Base-by-base conservation (phyloP, 1,140 invertebrate genomes). In the Lordiphosa clarofinis region DNA sequence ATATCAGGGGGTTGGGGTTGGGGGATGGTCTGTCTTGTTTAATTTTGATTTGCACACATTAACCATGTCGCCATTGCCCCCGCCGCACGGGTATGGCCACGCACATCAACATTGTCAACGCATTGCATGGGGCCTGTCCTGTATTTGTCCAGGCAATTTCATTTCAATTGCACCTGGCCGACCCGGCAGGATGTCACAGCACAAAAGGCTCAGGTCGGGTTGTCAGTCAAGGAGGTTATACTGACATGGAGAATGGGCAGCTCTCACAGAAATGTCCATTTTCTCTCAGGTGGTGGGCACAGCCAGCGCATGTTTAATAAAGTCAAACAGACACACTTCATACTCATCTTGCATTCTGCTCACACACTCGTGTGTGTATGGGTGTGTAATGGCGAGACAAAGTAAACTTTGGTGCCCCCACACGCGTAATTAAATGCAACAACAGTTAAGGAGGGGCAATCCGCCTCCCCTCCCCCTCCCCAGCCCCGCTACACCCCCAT, bases 401-500 rank as follows among this genome's bases (percentile, higher is more conserved):
- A 79, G 74, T 73, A 73, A 78, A 78, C 74, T 81, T 69, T 68
- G 56, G 56, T 59, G 75, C 58, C 46, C 71, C 68, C 71, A 75
- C 76, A 82, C 71, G 76, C 72, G 76, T 75, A 81, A 81, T 81
- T 81, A 81, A 81, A 79, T 82, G 75, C 75, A 79, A 81, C 75
- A 79, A 71, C 75, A 70, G 75, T 54, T 40, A 24, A 46, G 56
- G 61, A 70, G 53, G 52, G 74, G 28, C 11, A 13, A 19, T 28
- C n/a, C n/a, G n/a, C n/a, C n/a, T n/a, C n/a, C n/a, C n/a, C n/a
- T n/a, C n/a, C 37, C 50, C 33, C 8, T 28, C 44, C 10, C 15
- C 13, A 1, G 3, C n/a, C 12, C 15, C 1, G 9, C 15, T 28
- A 4, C 7, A 12, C 4, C 7, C 43, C 1, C 3, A 8, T 46